phyloP scores from a whole-genome alignment of 2,113 vertebrate species.

The Pavo muticus region DNA sequence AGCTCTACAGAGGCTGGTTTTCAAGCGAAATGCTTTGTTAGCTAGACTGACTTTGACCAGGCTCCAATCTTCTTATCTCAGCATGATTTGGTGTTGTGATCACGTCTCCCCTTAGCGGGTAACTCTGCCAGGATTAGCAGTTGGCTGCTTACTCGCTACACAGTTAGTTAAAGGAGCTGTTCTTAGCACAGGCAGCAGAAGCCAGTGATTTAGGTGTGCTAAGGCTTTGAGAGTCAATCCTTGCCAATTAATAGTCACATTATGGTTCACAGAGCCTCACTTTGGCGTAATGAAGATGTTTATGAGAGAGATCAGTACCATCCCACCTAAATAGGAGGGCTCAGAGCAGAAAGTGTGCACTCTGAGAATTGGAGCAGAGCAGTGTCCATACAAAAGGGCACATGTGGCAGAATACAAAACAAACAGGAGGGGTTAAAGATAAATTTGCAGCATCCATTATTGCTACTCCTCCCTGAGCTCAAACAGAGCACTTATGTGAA shows the following conservation, averaged over 20 bases:
- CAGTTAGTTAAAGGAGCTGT: neutral
- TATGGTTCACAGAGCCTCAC: neutral
- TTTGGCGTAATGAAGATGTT: neutral
- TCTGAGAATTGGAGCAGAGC: neutral
- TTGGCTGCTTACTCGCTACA: neutral
- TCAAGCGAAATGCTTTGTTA: neutral
- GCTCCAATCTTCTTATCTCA: neutral
- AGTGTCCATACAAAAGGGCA: neutral
- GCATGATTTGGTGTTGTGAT: neutral
- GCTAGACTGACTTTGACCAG: neutral
- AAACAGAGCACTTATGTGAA: neutral
- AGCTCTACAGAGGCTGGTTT: neutral
- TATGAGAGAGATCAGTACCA: neutral
- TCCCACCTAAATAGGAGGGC: neutral
- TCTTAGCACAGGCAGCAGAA: neutral
- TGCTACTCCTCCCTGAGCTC: neutral
- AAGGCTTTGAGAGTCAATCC: neutral
- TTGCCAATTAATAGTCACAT: neutral
- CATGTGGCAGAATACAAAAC: neutral
- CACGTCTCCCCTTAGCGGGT: neutral
- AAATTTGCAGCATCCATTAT: neutral
- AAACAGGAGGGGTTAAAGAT: neutral
- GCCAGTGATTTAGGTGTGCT: neutral
- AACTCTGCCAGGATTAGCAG: constrained; percentile 15
- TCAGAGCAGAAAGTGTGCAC: neutral